Percentiles rank a stretch among this genome's conserved stretches.
These are phyloP conservation scores for Teinopalpus imperialis DNA, from an alignment of 2,888 invertebrate species.

Conservation along the genomic window DNA sequence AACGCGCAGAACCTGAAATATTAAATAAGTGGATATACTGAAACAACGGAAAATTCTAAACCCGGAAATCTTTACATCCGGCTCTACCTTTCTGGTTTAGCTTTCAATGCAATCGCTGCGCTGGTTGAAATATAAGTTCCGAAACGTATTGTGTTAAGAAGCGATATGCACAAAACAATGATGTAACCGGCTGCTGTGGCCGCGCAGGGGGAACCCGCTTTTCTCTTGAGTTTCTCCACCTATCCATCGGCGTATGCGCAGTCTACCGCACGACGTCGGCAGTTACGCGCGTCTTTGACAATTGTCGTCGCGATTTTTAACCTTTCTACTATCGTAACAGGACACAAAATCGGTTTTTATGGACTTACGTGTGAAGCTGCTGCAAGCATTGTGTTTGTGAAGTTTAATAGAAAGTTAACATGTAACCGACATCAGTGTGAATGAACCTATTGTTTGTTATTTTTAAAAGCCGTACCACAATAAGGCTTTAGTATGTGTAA, in stretches of 20 bases:
- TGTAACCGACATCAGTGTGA: conserved; percentile 10
- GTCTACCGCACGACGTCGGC: conserved; percentile 49
- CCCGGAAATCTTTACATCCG: conserved; percentile 1
- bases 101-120: too few species aligned
- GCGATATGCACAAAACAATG: conserved; percentile 55
- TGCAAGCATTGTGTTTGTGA: conserved; percentile 28
- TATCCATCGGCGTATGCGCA: conserved; percentile 57
- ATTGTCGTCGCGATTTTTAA: conserved; percentile 9
- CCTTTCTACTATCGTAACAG: conserved; percentile 21
- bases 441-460: conserved; percentile 21
- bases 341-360: conserved; percentile 20
- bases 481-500: conserved; percentile 19
- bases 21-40: too few species aligned
- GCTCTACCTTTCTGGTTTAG: conserved; percentile 4
- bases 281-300: conserved; percentile 52
- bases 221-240: conserved; percentile 73
- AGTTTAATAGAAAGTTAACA: conserved; percentile 26
- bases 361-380: conserved; percentile 15
- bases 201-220: conserved; percentile 60
- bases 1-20: too few species aligned
- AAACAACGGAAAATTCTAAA: neutral
- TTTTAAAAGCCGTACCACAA: conserved; percentile 6
- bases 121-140: neutral
- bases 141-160: conserved; percentile 26
- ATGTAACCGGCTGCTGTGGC: conserved; percentile 64